A percentile compares a stretch with the other conserved stretches of the same genome.
phyloP scores from a whole-genome alignment of 2,113 vertebrate species.

The Hippocampus barbouri region DNA sequence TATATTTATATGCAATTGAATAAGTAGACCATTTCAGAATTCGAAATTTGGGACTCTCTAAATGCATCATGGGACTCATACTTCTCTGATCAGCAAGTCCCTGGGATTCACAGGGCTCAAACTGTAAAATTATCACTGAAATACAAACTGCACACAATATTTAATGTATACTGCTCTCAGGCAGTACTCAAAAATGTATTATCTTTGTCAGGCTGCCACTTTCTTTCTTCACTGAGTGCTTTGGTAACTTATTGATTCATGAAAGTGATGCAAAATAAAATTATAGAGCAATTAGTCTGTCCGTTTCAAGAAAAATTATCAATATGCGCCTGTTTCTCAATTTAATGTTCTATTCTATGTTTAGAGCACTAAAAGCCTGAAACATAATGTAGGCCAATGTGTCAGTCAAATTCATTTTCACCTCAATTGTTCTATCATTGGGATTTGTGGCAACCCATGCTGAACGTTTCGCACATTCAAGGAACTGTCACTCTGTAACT shows the following conservation, averaged over 20 bases:
- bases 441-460: background rate
- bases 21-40: too few relatives aligned
- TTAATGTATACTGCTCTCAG: background rate
- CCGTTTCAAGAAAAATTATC: background rate
- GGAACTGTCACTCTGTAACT: background rate
- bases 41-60: too few relatives aligned
- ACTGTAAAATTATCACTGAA: too few relatives aligned
- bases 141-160: too few relatives aligned
- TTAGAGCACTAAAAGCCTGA: background rate
- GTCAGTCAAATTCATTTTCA: background rate
- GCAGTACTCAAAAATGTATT: background rate
- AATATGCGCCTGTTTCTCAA: background rate
- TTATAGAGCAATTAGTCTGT: background rate
- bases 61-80: too few relatives aligned
- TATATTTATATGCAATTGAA: too few relatives aligned
- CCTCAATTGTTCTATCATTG: background rate
- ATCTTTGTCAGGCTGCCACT: background rate
- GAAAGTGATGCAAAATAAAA: slow-evolving; percentile 1
- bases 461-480: background rate
- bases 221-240: background rate
- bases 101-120: too few relatives aligned
- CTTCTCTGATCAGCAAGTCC: too few relatives aligned
- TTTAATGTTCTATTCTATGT: background rate
- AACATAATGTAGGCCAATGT: background rate
- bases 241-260: background rate